These are phyloP conservation scores for Dinothrombium tinctorium DNA, from an alignment of 1,140 invertebrate species.

Conservation along the genomic window DNA sequence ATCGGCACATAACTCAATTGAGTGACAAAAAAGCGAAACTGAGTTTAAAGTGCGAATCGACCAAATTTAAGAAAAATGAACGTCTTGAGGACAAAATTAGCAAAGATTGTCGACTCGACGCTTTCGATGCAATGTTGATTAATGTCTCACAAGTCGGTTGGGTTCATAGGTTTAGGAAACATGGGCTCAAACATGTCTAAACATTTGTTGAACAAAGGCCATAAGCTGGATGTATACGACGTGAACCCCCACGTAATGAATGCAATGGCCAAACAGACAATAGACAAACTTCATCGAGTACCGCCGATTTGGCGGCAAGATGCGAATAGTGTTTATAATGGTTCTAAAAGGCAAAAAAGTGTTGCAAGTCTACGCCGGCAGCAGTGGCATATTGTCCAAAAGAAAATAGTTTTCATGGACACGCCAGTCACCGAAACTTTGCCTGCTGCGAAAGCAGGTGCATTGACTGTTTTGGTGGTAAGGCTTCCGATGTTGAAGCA, in stretches of 20 bases:
- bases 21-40: no score
- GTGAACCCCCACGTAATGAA: constrained; percentile 38
- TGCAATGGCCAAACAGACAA: constrained; percentile 38
- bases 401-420: no score
- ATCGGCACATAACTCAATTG: no score
- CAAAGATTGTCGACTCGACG: no score
- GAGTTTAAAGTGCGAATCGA: no score
- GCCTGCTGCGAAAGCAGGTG: constrained; percentile 54
- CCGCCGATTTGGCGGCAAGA: constrained; percentile 45
- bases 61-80: no score
- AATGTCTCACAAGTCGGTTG: no score
- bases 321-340: constrained; percentile 74
- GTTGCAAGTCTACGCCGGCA: no score
- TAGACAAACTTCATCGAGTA: constrained; percentile 41
- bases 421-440: constrained; percentile 49
- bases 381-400: no score
- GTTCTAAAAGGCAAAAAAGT: constrained; percentile 51
- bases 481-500: constrained; percentile 34
- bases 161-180: constrained; percentile 74
- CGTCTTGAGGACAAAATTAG: no score
- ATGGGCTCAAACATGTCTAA: constrained; percentile 87
- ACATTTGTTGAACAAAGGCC: constrained; percentile 59
- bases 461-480: constrained; percentile 91
- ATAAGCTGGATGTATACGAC: constrained; percentile 55
- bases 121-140: no score